Conservation (phyloP, 2,888 invertebrate species). For the Agrotis clavis region DNA sequence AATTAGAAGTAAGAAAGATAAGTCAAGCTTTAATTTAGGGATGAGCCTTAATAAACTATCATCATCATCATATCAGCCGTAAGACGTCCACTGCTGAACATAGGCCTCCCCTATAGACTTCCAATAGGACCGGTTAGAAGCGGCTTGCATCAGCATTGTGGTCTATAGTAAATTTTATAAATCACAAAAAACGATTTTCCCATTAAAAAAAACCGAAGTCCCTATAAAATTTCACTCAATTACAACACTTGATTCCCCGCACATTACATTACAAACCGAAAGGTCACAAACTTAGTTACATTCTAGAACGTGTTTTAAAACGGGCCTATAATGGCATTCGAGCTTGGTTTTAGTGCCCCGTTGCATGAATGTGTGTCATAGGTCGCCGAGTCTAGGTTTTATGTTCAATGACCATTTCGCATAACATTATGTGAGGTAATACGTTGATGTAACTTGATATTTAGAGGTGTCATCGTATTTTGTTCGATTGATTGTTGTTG, state of each 20-base stretch:
- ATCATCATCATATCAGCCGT: not conserved
- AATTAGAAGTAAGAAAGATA: too few species aligned
- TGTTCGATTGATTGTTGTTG: conserved; percentile 34
- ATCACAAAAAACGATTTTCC: too few species aligned
- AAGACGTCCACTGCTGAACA: not conserved
- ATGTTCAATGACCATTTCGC: conserved; percentile 73
- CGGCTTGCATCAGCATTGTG: too few species aligned
- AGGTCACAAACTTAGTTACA: conserved; percentile 65
- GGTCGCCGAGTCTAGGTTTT: conserved; percentile 73
- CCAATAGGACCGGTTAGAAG: too few species aligned
- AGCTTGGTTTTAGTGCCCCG: conserved; percentile 61
- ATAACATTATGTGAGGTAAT: conserved; percentile 69
- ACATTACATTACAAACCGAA: conserved; percentile 54
- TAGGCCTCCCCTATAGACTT: not conserved
- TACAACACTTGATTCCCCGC: conserved; percentile 53
- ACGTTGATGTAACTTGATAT: conserved; percentile 58
- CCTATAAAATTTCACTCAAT: conserved; percentile 58
- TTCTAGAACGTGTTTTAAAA: conserved; percentile 67
- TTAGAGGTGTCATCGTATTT: conserved; percentile 54
- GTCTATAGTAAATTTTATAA: too few species aligned
- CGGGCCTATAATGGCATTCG: conserved; percentile 61
- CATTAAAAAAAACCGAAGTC: not conserved
- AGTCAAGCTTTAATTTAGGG: too few species aligned
- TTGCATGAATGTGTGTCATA: conserved; percentile 68
- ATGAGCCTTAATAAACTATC: too few species aligned